These are phyloP conservation scores for Phania funesta DNA, from an alignment of 2,888 invertebrate species.

Conservation along the genomic window DNA sequence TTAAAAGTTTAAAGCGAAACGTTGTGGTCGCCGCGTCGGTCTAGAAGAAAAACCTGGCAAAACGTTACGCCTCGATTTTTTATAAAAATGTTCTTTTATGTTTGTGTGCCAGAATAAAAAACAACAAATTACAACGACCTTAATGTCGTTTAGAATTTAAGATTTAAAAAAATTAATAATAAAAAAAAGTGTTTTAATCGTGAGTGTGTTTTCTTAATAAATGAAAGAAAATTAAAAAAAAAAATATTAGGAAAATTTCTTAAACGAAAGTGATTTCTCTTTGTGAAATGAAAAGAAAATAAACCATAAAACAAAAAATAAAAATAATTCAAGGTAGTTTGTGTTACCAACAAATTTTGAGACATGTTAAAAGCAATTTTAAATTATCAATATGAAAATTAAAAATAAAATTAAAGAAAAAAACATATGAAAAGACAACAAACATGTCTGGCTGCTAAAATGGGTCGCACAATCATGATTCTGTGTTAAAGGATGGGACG, in stretches of 20 bases:
- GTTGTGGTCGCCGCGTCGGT: conserved; percentile 62
- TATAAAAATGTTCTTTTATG: conserved; percentile 11
- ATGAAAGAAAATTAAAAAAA: conserved; percentile 15
- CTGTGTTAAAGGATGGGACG: background rate
- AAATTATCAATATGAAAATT: conserved; percentile 32
- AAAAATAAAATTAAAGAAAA: background rate
- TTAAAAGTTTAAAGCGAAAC: conserved; percentile 57
- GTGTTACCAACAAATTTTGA: conserved; percentile 20
- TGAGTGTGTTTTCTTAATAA: conserved; percentile 23
- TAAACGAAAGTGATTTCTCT: conserved; percentile 39
- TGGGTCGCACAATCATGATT: background rate
- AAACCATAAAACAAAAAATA: conserved; percentile 4
- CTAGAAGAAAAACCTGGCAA: conserved; percentile 38
- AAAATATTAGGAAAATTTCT: background rate
- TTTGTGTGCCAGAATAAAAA: conserved; percentile 1
- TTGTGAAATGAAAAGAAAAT: conserved; percentile 28
- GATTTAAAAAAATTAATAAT: conserved; percentile 10
- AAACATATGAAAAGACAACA: background rate
- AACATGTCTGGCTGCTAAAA: conserved; percentile 9
- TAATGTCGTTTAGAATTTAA: conserved; percentile 53
- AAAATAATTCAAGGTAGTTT: conserved; percentile 41
- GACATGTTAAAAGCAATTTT: conserved; percentile 39
- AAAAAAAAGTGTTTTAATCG: conserved; percentile 14
- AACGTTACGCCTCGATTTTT: conserved; percentile 54
- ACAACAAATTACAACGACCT: conserved; percentile 56